Base-by-base conservation (phyloP, 2,888 invertebrate genomes). In the Pharmacophagus antenor region DNA sequence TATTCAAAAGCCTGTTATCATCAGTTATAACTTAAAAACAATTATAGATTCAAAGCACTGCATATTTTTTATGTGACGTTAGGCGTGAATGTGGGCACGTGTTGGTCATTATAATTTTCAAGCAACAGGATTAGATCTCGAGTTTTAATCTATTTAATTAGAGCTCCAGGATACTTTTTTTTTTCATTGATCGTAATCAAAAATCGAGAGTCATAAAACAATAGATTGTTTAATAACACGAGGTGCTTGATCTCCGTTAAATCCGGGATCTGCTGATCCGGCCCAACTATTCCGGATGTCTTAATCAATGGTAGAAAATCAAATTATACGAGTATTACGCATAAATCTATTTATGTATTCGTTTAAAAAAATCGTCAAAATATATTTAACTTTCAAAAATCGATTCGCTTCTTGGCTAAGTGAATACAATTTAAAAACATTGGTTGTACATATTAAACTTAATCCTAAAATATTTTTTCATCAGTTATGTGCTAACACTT, bases 231-330 rank as follows among this genome's bases (percentile, higher is more conserved):
- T 49, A 23, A 62, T 48, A 60, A 57, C 57, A 60, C 44, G 46
- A 60, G 63, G 27, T 55, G 61, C 58, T 64, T 57, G 25, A 53
- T 61, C 56, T 54, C 23, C 21, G 5, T 21, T 46, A 53, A 54
- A 61, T 71, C 70, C 69, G 71, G 70, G 72, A 70, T 69, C 66
- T 65, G 66, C 64, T 67, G 63, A 4, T 64, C 62, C 51, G 61
- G 64, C 66, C 61, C 63, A 63, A 57, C 58, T 64, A 58, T 65
- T 62, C 70, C 66, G 68, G 67, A 68, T 65, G 66, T 62, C 10
- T 12, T 8, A 1, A 15, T 31, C 10, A 15, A 1, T 10, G 10
- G 10, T 31, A 12, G 15, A n/a, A n/a, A n/a, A n/a, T n/a, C n/a
- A n/a, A n/a, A n/a, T n/a, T n/a, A n/a, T n/a, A n/a, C n/a, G n/a